Evolutionary conservation across 2,797 vertebrate species (phyloP).

Genomic region (Halcyon smyrnensis): DNA sequence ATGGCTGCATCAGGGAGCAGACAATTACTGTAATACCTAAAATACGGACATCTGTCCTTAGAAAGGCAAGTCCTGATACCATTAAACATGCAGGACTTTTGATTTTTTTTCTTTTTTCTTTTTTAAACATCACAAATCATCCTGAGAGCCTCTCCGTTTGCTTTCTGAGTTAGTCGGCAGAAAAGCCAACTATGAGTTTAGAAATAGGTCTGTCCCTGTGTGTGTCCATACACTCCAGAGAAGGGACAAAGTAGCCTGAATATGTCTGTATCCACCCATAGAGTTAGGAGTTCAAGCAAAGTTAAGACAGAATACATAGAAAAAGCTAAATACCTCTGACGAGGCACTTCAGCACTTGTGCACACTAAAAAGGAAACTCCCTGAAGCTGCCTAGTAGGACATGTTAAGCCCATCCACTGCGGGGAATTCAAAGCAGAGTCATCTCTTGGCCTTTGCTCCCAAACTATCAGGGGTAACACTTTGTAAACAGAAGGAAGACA

Average conservation of each 20-base stretch:
- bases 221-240: background rate
- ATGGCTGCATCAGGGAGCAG: background rate
- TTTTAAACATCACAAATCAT: background rate
- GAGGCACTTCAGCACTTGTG: background rate
- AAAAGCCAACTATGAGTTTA: background rate
- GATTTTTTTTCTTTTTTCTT: background rate
- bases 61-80: background rate
- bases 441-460: background rate
- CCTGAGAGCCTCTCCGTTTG: background rate
- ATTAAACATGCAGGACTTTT: background rate
- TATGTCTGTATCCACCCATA: background rate
- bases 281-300: background rate
- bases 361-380: background rate
- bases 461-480: background rate
- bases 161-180: background rate
- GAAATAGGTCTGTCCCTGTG: accelerated
- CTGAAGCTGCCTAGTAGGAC: background rate
- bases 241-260: background rate
- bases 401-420: background rate
- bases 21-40: background rate
- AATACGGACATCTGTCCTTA: background rate
- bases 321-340: background rate
- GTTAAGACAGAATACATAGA: background rate
- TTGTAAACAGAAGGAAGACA: background rate
- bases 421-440: background rate